Conservation (phyloP, 2,888 invertebrate species). For the Alloscopus bannaensis region DNA sequence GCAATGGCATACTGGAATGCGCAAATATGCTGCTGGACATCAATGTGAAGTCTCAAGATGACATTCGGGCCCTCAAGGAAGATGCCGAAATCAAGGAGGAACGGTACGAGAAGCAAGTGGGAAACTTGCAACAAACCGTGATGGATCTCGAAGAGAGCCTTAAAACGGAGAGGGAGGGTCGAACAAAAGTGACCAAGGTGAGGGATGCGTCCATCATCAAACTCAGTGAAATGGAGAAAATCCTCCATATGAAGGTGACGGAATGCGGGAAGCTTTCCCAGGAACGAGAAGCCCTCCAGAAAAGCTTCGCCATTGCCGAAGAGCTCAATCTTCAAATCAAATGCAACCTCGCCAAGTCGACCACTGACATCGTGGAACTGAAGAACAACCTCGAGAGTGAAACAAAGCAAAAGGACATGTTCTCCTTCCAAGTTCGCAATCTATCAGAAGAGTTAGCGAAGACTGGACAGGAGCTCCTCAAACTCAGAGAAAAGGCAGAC, state of each 20-base stretch:
- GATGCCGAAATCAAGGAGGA: conserved; percentile 49
- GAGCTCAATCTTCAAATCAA: conserved; percentile 43
- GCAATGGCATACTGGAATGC: conserved; percentile 33
- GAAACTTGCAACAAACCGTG: neutral
- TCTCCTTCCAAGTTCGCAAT: conserved; percentile 20
- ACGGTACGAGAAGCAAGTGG: conserved; percentile 17
- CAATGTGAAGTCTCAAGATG: conserved; percentile 51
- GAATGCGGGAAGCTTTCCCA: conserved; percentile 29
- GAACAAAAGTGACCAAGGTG: conserved; percentile 31
- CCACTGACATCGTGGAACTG: conserved; percentile 23
- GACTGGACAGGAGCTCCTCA: conserved; percentile 41
- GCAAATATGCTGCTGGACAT: conserved; percentile 54
- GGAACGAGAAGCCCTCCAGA: conserved; percentile 45
- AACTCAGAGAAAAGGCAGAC: conserved; percentile 18
- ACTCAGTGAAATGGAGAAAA: conserved; percentile 32
- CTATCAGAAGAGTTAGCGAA: conserved; percentile 38
- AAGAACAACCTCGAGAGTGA: conserved; percentile 19
- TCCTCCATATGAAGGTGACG: conserved; percentile 2
- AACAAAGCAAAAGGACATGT: conserved; percentile 9
- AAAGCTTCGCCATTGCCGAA: conserved; percentile 41
- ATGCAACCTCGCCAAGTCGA: conserved; percentile 3
- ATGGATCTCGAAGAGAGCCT: conserved; percentile 18
- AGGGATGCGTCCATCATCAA: conserved; percentile 36
- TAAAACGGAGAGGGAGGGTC: conserved; percentile 26
- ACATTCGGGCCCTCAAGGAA: conserved; percentile 42